phyloP scores from a whole-genome alignment of 2,888 invertebrate genomes.

The Sepiola atlantica region DNA sequence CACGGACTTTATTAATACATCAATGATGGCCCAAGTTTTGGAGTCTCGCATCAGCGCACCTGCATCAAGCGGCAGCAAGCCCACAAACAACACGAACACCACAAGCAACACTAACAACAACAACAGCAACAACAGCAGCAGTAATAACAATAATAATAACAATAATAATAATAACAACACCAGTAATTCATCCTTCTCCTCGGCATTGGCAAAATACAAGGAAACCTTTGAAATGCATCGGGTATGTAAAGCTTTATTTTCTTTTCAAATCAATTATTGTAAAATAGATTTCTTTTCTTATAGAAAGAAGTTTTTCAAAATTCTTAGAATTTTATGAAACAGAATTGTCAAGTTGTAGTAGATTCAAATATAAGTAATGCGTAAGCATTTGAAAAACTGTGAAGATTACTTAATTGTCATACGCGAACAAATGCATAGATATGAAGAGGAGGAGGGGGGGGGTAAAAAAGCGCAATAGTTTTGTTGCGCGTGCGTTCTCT shows the following conservation, averaged over 20 bases:
- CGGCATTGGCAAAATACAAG: conserved; percentile 47
- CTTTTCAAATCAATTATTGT: neutral
- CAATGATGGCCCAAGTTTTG: conserved; percentile 33
- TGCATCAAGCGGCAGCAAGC: neutral
- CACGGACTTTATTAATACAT: neutral
- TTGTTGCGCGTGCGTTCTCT: too few species aligned
- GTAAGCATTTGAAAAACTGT: neutral
- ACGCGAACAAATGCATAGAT: too few species aligned
- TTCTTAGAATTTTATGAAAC: neutral
- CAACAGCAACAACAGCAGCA: neutral
- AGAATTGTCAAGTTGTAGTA: neutral
- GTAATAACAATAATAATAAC: neutral
- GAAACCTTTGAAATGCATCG: conserved; percentile 47
- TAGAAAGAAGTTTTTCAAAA: neutral
- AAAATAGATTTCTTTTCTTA: neutral
- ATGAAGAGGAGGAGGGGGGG: too few species aligned
- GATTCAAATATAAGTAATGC: neutral
- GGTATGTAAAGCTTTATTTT: conserved; percentile 2
- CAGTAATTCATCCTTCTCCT: neutral
- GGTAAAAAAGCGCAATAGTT: too few species aligned
- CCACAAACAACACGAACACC: neutral
- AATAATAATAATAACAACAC: neutral
- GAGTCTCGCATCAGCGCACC: conserved; percentile 24
- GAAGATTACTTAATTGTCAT: neutral
- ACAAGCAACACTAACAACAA: neutral